phyloP scores from a whole-genome alignment of 2,113 vertebrate species.

The Catharus minimus region DNA sequence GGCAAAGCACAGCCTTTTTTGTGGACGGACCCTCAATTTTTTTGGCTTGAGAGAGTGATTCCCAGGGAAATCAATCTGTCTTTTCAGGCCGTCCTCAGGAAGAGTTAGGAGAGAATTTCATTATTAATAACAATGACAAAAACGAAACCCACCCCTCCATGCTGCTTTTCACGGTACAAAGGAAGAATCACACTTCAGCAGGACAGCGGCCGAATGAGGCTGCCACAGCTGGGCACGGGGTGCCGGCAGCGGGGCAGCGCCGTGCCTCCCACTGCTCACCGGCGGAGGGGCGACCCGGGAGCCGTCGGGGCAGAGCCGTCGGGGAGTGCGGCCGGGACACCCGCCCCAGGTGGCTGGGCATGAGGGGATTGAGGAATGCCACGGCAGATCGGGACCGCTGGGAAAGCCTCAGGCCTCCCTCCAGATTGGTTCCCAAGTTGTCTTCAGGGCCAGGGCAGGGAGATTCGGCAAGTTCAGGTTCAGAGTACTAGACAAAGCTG shows the following conservation, averaged over 20 bases:
- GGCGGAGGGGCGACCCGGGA: background rate
- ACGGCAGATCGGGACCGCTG: background rate
- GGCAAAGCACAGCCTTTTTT: background rate
- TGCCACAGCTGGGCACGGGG: background rate
- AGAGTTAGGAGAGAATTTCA: background rate
- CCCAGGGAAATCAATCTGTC: background rate
- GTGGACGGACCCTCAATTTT: background rate
- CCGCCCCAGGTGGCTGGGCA: rapidly evolving
- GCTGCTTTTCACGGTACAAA: background rate
- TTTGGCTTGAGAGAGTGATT: background rate
- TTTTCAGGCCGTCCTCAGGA: background rate
- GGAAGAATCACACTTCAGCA: background rate
- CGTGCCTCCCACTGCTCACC: no score
- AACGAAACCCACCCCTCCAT: background rate
- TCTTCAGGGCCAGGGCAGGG: background rate
- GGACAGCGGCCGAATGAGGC: background rate
- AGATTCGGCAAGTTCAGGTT: background rate
- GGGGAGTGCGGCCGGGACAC: background rate
- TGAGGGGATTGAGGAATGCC: background rate
- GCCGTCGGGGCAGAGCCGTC: background rate
- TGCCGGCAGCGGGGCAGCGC: background rate
- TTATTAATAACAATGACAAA: background rate
- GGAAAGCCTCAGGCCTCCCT: background rate
- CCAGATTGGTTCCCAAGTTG: background rate
- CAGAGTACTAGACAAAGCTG: background rate